Percentiles rank a stretch among this genome's conserved stretches.
These are phyloP conservation scores for Arenaria interpres DNA, from an alignment of 2,113 vertebrate species.

Conservation along the genomic window DNA sequence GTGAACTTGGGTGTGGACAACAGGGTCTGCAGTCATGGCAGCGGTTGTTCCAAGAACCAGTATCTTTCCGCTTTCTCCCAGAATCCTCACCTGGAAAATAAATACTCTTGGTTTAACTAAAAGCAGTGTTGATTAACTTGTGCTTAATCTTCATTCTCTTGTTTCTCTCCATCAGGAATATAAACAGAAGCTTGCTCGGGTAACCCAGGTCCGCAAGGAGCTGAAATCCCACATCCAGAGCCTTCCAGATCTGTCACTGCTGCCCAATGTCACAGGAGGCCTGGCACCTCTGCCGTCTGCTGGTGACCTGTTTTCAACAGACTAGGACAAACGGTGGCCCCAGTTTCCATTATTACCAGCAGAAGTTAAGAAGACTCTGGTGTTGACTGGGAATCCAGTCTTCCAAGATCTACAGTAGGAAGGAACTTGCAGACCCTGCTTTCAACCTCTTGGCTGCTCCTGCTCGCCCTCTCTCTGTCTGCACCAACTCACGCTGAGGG, in stretches of 20 bases:
- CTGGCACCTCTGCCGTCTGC: slow-evolving; percentile 95
- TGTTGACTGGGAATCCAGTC: slow-evolving; percentile 57
- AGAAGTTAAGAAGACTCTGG: slow-evolving; percentile 53
- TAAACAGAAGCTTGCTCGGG: slow-evolving; percentile 95
- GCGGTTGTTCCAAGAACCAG: not conserved
- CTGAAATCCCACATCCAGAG: slow-evolving; percentile 99
- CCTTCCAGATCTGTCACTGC: slow-evolving; percentile 93
- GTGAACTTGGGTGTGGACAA: not conserved
- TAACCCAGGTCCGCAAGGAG: slow-evolving; percentile 97
- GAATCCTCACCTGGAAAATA: not conserved
- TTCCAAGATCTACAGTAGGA: slow-evolving; percentile 10
- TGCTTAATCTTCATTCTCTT: not conserved
- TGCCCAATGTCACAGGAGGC: slow-evolving; percentile 95
- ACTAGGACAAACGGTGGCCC: slow-evolving; percentile 76
- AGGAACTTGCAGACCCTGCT: slow-evolving; percentile 42
- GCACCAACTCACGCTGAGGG: not conserved
- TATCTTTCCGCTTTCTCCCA: not conserved
- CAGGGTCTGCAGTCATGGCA: not conserved
- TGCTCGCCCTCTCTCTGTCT: not conserved
- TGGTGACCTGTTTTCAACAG: slow-evolving; percentile 97
- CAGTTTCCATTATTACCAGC: slow-evolving; percentile 63
- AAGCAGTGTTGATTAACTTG: not conserved
- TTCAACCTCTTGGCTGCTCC: not conserved
- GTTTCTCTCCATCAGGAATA: slow-evolving; percentile 84
- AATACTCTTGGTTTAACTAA: not conserved